phyloP scores from a whole-genome alignment of 2,888 invertebrate genomes.

The Andrena haemorrhoa region DNA sequence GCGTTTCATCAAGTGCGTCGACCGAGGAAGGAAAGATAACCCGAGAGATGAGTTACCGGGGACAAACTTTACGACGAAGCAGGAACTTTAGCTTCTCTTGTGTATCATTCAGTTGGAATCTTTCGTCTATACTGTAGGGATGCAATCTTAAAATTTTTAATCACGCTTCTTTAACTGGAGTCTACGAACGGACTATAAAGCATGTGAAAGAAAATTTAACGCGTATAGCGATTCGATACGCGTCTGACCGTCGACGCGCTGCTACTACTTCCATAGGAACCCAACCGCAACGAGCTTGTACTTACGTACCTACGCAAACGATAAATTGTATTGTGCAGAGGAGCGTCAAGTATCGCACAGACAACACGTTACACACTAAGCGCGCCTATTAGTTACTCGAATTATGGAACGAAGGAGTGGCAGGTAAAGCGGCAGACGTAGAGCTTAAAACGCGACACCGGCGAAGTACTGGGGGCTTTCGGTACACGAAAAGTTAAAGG shows the following conservation, averaged over 20 bases:
- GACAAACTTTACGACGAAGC: conserved; percentile 4
- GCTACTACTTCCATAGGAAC: not conserved
- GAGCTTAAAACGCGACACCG: conserved; percentile 37
- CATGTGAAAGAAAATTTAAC: not conserved
- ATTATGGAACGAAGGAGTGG: conserved; percentile 7
- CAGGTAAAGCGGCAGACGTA: not conserved
- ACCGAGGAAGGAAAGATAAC: conserved; percentile 16
- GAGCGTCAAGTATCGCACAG: too few relatives aligned
- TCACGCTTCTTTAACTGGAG: not conserved
- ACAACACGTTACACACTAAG: not conserved
- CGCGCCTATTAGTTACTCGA: conserved; percentile 13
- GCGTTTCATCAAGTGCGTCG: conserved; percentile 9
- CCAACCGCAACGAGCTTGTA: not conserved
- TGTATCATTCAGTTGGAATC: not conserved
- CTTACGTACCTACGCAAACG: too few relatives aligned
- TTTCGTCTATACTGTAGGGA: not conserved
- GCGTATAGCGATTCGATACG: not conserved
- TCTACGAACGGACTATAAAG: too few relatives aligned
- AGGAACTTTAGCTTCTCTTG: not conserved
- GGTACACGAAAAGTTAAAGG: conserved; percentile 56
- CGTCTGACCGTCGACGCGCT: not conserved
- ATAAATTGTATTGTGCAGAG: not conserved
- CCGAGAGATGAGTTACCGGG: not conserved
- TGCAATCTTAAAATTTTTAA: not conserved
- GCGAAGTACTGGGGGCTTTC: conserved; percentile 42